A percentile compares a stretch with the other conserved stretches of the same genome.
phyloP scores from a whole-genome alignment of 1,140 invertebrate species.

The Drosophila sp. region DNA sequence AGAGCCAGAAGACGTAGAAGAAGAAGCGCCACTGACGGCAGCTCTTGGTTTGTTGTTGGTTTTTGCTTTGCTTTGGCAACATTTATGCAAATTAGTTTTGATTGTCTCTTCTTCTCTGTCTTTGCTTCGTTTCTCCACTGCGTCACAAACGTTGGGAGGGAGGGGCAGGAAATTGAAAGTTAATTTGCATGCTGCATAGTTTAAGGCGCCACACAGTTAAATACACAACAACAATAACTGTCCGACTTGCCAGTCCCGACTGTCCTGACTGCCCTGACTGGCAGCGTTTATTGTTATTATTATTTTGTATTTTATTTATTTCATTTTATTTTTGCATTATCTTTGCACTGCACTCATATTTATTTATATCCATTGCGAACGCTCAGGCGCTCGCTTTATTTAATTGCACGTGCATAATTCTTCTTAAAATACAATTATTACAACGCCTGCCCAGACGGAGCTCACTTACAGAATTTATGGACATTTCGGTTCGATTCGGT shows the following conservation, averaged over 20 bases:
- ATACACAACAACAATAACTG: constrained; percentile 77
- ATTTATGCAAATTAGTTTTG: constrained; percentile 84
- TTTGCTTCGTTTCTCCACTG: neutral
- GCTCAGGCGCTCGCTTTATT: constrained; percentile 65
- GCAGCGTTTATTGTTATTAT: constrained; percentile 63
- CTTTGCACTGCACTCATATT: constrained; percentile 48
- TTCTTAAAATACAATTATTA: constrained; percentile 79
- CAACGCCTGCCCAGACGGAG: constrained; percentile 48
- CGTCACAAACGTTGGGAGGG: neutral
- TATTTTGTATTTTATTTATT: constrained; percentile 21
- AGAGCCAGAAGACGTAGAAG: no score
- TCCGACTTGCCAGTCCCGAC: constrained; percentile 16
- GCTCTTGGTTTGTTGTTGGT: constrained; percentile 58
- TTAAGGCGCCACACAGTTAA: constrained; percentile 67
- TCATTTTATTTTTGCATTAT: constrained; percentile 78
- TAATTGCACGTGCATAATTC: constrained; percentile 82
- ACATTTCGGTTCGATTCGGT: constrained; percentile 47
- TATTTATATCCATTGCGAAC: constrained; percentile 57
- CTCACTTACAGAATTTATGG: constrained; percentile 69
- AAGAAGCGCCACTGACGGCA: constrained; percentile 42
- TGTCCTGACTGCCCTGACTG: no score
- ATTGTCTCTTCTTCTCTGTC: constrained; percentile 63
- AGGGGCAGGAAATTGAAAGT: constrained; percentile 78
- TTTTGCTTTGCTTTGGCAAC: constrained; percentile 67
- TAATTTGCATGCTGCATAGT: constrained; percentile 77